phyloP scores from a whole-genome alignment of 2,888 invertebrate species.

The Microplitis deprimator region DNA sequence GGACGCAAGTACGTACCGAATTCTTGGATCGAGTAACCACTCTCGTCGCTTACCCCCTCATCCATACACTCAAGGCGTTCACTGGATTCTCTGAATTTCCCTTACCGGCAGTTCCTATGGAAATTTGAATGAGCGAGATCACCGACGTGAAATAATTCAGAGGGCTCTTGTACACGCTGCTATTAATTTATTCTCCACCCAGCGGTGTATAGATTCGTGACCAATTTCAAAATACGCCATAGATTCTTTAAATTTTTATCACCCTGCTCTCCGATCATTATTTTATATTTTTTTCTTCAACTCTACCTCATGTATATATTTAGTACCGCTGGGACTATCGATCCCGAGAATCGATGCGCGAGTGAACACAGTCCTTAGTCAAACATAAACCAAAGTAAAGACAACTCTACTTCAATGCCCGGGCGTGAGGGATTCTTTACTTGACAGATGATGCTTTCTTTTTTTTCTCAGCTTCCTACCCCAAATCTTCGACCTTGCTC shows the following conservation, averaged over 20 bases:
- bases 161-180: neutral
- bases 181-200: conserved; percentile 8
- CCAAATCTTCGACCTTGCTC: neutral
- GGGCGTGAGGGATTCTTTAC: conserved; percentile 27
- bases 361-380: conserved; percentile 1
- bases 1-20: conserved; percentile 40
- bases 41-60: conserved; percentile 8
- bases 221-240: neutral
- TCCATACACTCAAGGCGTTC: conserved; percentile 32
- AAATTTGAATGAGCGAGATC: conserved; percentile 35
- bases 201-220: neutral
- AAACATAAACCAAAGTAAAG: neutral
- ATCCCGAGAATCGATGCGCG: conserved; percentile 17
- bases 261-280: conserved; percentile 19
- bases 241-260: conserved; percentile 26
- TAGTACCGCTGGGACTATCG: conserved; percentile 23
- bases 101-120: conserved; percentile 28
- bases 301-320: conserved; percentile 3
- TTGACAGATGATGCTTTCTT: conserved; percentile 39
- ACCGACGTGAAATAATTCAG: conserved; percentile 34
- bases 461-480: neutral
- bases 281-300: conserved; percentile 1
- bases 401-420: conserved; percentile 13
- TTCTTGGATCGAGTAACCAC: conserved; percentile 47
- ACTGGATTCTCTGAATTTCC: conserved; percentile 43